Conservation (phyloP, 37 sponge, comb jelly and placozoan genomes). For the Aphrocallistes beatrix region DNA sequence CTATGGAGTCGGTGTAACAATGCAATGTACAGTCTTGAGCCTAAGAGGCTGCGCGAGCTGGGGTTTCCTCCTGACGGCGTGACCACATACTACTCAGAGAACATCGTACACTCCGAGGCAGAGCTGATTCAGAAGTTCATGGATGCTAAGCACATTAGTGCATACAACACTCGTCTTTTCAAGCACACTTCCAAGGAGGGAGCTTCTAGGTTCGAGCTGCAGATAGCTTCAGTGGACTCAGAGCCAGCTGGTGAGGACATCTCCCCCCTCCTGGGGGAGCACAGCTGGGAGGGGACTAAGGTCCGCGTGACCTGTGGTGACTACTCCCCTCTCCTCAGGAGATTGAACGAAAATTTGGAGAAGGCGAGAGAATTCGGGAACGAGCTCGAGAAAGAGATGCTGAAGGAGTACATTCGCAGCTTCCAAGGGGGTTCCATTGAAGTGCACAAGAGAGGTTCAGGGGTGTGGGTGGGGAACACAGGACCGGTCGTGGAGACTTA, state of each 20-base stretch:
- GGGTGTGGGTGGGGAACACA: constrained; percentile 68
- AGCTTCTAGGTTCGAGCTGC: constrained; percentile 38
- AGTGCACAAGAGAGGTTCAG: constrained; percentile 73
- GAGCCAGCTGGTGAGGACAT: constrained; percentile 32
- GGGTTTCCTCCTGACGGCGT: constrained; percentile 56
- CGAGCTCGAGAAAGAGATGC: constrained; percentile 47
- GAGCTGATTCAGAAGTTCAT: constrained; percentile 72
- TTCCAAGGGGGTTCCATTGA: constrained; percentile 62
- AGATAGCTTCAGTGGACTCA: constrained; percentile 59
- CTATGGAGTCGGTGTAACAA: constrained; percentile 52
- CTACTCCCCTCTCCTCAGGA: constrained; percentile 65
- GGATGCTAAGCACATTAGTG: constrained; percentile 42
- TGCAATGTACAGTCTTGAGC: constrained; percentile 51
- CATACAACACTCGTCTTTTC: constrained; percentile 82
- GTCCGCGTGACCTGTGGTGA: constrained; percentile 62
- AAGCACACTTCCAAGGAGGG: constrained; percentile 37
- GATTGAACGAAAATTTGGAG: constrained; percentile 49
- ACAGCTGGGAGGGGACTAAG: constrained; percentile 32
- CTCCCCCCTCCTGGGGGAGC: constrained; percentile 43
- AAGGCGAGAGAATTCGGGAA: constrained; percentile 54
- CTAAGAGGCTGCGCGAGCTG: constrained; percentile 38
- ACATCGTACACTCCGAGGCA: constrained; percentile 47
- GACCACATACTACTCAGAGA: constrained; percentile 72
- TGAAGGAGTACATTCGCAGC: constrained; percentile 51
- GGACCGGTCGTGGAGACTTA: constrained; percentile 84